These are phyloP conservation scores for Lonchura striata DNA, from an alignment of 2,113 vertebrate genomes.

Conservation along the genomic window DNA sequence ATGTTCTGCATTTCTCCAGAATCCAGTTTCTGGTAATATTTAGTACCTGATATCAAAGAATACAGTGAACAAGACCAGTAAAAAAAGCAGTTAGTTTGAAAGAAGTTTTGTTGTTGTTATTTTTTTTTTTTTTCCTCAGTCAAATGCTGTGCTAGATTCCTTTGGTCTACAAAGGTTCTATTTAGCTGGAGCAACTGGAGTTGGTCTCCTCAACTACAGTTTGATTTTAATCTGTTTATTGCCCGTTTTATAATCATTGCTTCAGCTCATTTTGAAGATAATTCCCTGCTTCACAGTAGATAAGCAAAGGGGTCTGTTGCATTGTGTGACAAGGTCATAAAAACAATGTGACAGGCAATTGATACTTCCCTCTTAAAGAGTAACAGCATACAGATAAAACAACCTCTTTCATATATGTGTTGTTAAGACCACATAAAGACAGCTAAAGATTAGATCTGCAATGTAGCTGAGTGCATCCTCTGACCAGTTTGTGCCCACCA, in stretches of 20 bases:
- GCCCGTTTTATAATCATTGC: neutral
- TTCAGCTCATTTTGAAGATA: neutral
- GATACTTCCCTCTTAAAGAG: neutral
- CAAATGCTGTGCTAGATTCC: neutral
- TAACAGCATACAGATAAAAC: neutral
- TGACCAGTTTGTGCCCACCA: neutral
- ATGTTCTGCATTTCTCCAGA: neutral
- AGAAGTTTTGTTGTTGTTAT: no score
- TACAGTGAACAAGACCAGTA: neutral
- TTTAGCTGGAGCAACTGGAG: neutral
- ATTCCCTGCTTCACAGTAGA: neutral
- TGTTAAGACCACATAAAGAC: neutral
- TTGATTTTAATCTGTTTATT: constrained; percentile 18
- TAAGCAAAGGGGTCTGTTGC: neutral
- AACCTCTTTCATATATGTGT: neutral
- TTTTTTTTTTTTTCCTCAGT: neutral
- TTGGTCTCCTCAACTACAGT: neutral
- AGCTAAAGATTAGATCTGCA: neutral
- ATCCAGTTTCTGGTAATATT: neutral
- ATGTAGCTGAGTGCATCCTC: neutral
- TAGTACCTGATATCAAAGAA: neutral
- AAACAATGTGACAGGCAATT: constrained; percentile 4
- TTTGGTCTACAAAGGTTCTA: neutral
- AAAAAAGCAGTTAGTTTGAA: neutral
- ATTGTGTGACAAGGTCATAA: constrained; percentile 2